Conservation (phyloP, 2,113 vertebrate genomes). For the Pica pica region DNA sequence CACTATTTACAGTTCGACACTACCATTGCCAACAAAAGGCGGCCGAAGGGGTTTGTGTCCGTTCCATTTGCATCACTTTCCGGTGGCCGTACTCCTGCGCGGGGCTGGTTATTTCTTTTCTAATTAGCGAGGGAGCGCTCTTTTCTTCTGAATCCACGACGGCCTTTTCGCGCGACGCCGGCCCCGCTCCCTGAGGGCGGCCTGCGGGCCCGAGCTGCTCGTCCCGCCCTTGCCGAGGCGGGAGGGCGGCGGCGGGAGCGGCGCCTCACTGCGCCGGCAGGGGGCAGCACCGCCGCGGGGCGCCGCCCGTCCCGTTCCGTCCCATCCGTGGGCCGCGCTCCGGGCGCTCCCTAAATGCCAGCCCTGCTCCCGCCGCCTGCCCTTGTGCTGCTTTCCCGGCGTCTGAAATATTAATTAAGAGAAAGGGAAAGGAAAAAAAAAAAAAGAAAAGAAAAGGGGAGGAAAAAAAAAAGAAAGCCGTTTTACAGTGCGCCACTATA, state of each 20-base stretch:
- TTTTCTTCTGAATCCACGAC: accelerated
- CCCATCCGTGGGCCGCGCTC: background rate
- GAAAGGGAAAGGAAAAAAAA: background rate
- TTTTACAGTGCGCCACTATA: constrained; percentile 28
- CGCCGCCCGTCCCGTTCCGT: no score
- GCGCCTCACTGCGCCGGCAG: background rate
- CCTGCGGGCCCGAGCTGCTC: accelerated
- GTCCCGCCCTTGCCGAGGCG: background rate
- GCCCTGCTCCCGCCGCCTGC: background rate
- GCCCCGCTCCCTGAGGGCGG: accelerated
- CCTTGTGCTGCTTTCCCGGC: background rate
- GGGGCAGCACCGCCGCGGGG: background rate
- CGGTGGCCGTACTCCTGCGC: background rate
- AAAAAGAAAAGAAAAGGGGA: background rate
- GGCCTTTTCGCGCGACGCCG: accelerated
- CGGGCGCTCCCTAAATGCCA: background rate
- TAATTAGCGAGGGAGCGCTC: accelerated
- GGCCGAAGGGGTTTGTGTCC: accelerated
- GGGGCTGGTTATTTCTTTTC: background rate
- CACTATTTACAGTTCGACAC: accelerated
- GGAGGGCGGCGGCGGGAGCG: background rate
- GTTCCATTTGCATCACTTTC: background rate
- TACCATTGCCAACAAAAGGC: background rate
- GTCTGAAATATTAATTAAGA: constrained; percentile 24
- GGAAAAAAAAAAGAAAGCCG: background rate